These are phyloP conservation scores for Kryphioiulus occultus DNA, from an alignment of 2,888 invertebrate species.

Conservation along the genomic window DNA sequence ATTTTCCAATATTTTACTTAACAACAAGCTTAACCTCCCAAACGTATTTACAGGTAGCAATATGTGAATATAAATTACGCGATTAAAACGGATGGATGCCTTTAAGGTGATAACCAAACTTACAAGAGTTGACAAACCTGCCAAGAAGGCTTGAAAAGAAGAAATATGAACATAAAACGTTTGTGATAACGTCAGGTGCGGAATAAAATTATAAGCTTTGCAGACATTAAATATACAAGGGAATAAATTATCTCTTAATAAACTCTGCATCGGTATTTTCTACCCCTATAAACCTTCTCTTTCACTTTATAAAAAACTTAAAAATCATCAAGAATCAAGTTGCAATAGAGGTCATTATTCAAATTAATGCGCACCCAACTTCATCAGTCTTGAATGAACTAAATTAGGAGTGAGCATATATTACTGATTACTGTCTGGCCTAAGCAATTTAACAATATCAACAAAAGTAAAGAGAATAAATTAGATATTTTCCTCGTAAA, in stretches of 20 bases:
- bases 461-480: no score
- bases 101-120: neutral
- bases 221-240: neutral
- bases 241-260: neutral
- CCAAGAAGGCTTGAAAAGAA: neutral
- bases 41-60: constrained; percentile 7
- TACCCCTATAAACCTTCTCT: neutral
- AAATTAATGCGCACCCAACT: neutral
- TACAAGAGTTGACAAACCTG: neutral
- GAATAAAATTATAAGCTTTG: constrained; percentile 7
- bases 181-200: neutral
- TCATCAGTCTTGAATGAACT: neutral
- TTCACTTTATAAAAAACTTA: neutral
- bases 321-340: neutral
- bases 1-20: no score
- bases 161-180: neutral
- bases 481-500: no score
- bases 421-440: no score
- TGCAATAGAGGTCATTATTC: neutral
- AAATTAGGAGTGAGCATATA: neutral
- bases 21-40: neutral
- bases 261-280: neutral
- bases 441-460: no score
- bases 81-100: neutral
- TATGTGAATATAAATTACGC: neutral